Conservation (phyloP, 1,140 invertebrate species). For the Gryllus bimaculatus region DNA sequence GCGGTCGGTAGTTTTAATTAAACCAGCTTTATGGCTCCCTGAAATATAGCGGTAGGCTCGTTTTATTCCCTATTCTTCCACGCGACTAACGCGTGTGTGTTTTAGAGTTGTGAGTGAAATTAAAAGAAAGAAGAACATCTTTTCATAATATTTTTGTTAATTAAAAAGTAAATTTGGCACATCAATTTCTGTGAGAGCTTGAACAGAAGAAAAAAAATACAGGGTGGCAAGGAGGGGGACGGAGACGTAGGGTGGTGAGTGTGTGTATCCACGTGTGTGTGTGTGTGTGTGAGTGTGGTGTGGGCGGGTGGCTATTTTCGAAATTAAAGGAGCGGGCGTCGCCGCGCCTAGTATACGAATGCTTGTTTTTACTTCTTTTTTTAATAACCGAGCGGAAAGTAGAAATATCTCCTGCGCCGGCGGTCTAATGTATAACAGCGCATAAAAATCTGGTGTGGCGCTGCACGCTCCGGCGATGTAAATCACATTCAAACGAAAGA, state of each 20-base stretch:
- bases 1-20: neutral
- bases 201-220: slow-evolving; percentile 2
- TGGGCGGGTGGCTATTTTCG: neutral
- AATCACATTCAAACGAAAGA: neutral
- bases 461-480: neutral
- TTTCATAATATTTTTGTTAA: slow-evolving; percentile 6
- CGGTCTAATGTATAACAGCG: neutral
- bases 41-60: neutral
- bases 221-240: neutral
- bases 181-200: neutral
- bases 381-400: slow-evolving; percentile 4
- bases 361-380: neutral
- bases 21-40: neutral
- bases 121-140: slow-evolving; percentile 5
- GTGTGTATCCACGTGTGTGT: neutral
- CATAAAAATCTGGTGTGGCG: neutral
- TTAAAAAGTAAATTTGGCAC: slow-evolving; percentile 2
- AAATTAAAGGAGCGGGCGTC: neutral
- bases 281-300: neutral
- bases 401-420: neutral
- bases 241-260: neutral
- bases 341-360: neutral
- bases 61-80: neutral
- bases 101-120: neutral
- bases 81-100: neutral